A percentile compares a stretch with the other conserved stretches of the same genome.
Conservation (phyloP, 2,888 invertebrate species). For the Syrphus vitripennis region DNA sequence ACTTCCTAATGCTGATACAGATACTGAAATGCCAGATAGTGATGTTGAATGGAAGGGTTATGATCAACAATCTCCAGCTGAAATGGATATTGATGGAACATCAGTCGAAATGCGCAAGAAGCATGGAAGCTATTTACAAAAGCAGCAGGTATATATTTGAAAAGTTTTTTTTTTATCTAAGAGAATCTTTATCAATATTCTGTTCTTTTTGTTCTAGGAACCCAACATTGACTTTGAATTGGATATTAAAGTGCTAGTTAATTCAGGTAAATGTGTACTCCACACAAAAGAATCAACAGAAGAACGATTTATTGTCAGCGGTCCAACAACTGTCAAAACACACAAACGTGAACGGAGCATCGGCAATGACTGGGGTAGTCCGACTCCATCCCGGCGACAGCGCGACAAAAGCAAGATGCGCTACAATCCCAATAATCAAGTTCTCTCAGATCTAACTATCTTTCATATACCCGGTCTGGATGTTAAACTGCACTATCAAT, state of each 20-base stretch:
- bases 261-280: constrained; percentile 97
- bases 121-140: constrained; percentile 78
- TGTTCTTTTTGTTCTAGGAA: constrained; percentile 84
- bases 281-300: constrained; percentile 91
- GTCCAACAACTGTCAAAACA: constrained; percentile 75
- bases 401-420: constrained; percentile 80
- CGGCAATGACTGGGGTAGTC: constrained; percentile 82
- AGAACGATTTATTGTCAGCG: constrained; percentile 85
- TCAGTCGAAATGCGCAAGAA: constrained; percentile 85
- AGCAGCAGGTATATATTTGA: constrained; percentile 75
- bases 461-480: constrained; percentile 96
- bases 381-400: constrained; percentile 80
- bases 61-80: constrained; percentile 77
- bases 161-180: neutral
- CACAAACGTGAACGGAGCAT: constrained; percentile 80
- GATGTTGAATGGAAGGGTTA: constrained; percentile 77
- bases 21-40: constrained; percentile 84
- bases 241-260: constrained; percentile 97
- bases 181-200: neutral
- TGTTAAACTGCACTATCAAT: constrained; percentile 93
- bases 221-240: constrained; percentile 97
- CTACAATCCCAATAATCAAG: constrained; percentile 81
- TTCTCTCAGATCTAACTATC: constrained; percentile 90
- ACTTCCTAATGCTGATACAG: constrained; percentile 88
- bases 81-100: constrained; percentile 85